These are phyloP conservation scores for Ochlodes sylvanus DNA, from an alignment of 2,888 invertebrate species.

Conservation along the genomic window DNA sequence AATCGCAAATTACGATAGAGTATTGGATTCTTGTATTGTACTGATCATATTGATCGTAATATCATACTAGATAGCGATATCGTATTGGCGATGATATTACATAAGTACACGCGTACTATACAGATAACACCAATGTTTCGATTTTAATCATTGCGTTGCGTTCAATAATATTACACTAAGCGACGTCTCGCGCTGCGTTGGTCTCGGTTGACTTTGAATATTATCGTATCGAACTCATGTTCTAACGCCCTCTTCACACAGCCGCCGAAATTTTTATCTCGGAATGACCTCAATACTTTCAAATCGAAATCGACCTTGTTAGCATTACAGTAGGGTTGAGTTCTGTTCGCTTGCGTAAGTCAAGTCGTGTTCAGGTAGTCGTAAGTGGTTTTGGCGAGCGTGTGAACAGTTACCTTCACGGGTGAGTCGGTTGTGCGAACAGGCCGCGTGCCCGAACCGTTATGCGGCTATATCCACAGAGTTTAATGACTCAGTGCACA, in stretches of 20 bases:
- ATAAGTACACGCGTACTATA: not conserved
- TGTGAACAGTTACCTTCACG: conserved; percentile 48
- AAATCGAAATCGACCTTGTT: not conserved
- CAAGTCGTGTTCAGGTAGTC: conserved; percentile 34
- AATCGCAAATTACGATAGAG: conserved; percentile 45
- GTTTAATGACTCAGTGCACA: conserved; percentile 64
- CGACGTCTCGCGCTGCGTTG: conserved; percentile 43
- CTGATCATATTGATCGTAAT: not conserved
- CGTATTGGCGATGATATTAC: not conserved
- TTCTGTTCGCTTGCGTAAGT: not conserved
- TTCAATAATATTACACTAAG: not conserved
- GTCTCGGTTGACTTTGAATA: conserved; percentile 46
- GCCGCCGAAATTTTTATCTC: conserved; percentile 32
- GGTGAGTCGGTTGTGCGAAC: conserved; percentile 43
- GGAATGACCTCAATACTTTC: conserved; percentile 13
- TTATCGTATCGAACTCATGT: conserved; percentile 44
- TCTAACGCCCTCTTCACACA: conserved; percentile 29
- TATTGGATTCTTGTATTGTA: conserved; percentile 30
- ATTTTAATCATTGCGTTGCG: conserved; percentile 13
- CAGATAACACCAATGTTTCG: not conserved
- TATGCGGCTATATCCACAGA: conserved; percentile 57
- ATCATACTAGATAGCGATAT: not conserved
- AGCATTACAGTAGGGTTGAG: not conserved
- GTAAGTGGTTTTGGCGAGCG: conserved; percentile 36
- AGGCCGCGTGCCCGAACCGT: conserved; percentile 51